These are phyloP conservation scores for Sterna hirundo DNA, from an alignment of 2,113 vertebrate species.

Conservation along the genomic window DNA sequence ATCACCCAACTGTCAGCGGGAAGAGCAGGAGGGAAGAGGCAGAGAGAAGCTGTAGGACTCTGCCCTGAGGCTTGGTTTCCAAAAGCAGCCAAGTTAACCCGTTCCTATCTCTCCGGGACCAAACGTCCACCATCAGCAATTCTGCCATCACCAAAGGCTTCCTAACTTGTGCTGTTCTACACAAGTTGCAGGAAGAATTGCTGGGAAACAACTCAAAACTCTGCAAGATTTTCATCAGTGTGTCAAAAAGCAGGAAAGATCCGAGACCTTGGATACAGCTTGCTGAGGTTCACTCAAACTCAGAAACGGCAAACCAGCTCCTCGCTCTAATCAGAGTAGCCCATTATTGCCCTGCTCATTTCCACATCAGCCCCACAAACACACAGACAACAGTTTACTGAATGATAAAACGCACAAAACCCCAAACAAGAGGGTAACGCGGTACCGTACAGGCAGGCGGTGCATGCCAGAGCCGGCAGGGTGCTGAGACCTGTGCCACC, in stretches of 20 bases:
- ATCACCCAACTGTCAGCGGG: constrained; percentile 9
- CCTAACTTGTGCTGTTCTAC: not conserved
- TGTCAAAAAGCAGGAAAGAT: not conserved
- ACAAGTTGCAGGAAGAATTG: not conserved
- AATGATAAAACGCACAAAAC: not conserved
- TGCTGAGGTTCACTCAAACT: not conserved
- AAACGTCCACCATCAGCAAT: not conserved
- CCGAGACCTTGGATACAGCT: not conserved
- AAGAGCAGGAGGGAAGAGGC: constrained; percentile 18
- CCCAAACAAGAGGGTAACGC: not conserved
- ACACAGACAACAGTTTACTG: not conserved
- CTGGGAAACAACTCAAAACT: not conserved
- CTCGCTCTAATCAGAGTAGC: not conserved
- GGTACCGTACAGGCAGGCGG: not conserved
- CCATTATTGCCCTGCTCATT: not conserved
- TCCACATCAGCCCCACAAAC: not conserved
- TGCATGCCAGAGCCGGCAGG: rapidly evolving
- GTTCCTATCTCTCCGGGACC: not conserved
- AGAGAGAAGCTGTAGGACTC: not conserved
- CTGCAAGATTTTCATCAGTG: not conserved
- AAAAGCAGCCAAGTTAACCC: constrained; percentile 49
- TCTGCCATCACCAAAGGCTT: not conserved
- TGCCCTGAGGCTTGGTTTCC: constrained; percentile 33
- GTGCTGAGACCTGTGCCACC: not conserved
- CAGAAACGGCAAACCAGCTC: not conserved